Evolutionary conservation across 2,797 vertebrate species (phyloP).

Genomic region (Rhincodon typus): DNA sequence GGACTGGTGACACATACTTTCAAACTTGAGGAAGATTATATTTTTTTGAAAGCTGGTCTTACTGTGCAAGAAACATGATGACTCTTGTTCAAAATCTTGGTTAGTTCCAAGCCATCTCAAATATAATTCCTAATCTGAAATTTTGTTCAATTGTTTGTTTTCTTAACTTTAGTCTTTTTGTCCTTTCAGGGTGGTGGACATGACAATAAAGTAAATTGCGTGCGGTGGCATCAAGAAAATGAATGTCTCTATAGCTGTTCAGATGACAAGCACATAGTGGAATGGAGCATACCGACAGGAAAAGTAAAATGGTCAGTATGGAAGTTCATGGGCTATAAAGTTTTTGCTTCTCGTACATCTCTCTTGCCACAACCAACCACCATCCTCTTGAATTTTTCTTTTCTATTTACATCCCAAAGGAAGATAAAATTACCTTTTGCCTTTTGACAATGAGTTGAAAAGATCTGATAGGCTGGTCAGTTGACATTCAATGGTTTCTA

Average conservation of each 20-base stretch:
- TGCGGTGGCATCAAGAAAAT: conserved; percentile 87
- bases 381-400: no score
- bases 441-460: neutral
- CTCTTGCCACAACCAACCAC: neutral
- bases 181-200: conserved; percentile 77
- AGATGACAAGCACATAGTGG: conserved; percentile 87
- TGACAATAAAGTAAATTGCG: conserved; percentile 77
- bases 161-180: conserved; percentile 4
- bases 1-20: neutral
- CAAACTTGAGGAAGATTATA: neutral
- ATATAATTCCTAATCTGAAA: neutral
- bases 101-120: neutral
- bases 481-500: neutral
- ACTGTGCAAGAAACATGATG: neutral
- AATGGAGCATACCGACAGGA: conserved; percentile 89
- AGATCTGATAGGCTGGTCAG: neutral
- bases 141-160: neutral
- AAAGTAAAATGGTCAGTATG: conserved; percentile 77
- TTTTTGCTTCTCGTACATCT: no score
- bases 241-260: conserved; percentile 88
- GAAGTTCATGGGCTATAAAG: neutral
- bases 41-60: neutral
- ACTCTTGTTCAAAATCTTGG: neutral
- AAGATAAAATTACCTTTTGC: neutral
- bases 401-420: neutral